Conservation (phyloP, 1,140 invertebrate genomes). For the Cyphomyrmex costatus region DNA sequence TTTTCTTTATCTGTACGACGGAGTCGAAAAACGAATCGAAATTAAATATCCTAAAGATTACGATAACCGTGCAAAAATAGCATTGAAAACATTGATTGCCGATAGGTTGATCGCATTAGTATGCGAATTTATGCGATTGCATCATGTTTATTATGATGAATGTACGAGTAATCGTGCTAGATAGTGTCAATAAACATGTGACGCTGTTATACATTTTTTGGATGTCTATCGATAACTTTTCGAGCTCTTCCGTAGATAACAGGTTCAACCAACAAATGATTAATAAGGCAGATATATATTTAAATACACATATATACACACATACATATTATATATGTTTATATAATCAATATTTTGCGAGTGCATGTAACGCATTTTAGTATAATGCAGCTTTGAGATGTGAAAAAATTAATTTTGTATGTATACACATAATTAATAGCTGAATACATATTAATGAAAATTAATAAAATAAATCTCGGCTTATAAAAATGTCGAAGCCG, state of each 20-base stretch:
- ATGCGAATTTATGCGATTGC: slow-evolving; percentile 30
- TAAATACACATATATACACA: neutral
- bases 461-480: slow-evolving; percentile 46
- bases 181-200: slow-evolving; percentile 49
- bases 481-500: slow-evolving; percentile 47
- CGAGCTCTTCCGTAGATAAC: slow-evolving; percentile 32
- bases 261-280: slow-evolving; percentile 25
- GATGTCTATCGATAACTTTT: slow-evolving; percentile 41
- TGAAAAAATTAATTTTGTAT: slow-evolving; percentile 30
- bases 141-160: slow-evolving; percentile 51
- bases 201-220: slow-evolving; percentile 24
- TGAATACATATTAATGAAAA: slow-evolving; percentile 50
- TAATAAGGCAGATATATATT: slow-evolving; percentile 10
- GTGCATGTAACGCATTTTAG: too few species aligned
- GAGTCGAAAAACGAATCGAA: slow-evolving; percentile 55
- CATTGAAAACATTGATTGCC: neutral
- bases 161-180: slow-evolving; percentile 17
- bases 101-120: slow-evolving; percentile 5
- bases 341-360: neutral
- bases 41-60: slow-evolving; percentile 37
- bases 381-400: neutral
- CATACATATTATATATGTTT: too few species aligned
- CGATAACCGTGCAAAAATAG: neutral
- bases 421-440: slow-evolving; percentile 30
- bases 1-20: slow-evolving; percentile 10